A percentile compares a stretch with the other conserved stretches of the same genome.
Evolutionary conservation across 1,140 invertebrate genomes (phyloP).

Genomic region (Caerostris darwini): DNA sequence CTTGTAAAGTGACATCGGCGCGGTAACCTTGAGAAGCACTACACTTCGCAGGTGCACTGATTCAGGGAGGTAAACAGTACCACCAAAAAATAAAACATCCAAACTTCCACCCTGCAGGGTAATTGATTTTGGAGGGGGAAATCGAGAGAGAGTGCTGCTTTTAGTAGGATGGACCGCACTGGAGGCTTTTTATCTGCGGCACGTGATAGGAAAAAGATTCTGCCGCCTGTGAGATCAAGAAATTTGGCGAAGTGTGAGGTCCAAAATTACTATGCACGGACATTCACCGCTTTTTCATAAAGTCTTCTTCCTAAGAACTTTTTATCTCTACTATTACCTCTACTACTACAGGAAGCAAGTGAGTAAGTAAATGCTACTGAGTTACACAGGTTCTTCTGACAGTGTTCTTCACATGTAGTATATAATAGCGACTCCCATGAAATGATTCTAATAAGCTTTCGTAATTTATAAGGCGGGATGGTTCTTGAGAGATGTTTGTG

Average conservation of each 20-base stretch:
- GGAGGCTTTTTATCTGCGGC: constrained; percentile 49
- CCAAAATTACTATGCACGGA: constrained; percentile 2
- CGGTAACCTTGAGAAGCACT: background rate
- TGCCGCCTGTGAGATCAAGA: background rate
- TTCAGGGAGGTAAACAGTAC: constrained; percentile 44
- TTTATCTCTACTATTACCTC: too few relatives aligned
- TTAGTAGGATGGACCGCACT: background rate
- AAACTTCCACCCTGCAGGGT: constrained; percentile 12
- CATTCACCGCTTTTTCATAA: background rate
- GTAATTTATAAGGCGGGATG: too few relatives aligned
- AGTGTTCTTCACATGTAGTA: too few relatives aligned
- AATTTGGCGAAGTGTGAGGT: constrained; percentile 33
- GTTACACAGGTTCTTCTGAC: background rate
- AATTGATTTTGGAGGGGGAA: constrained; percentile 35
- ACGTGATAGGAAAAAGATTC: constrained; percentile 8
- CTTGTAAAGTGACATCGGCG: background rate
- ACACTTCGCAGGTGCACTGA: constrained; percentile 46
- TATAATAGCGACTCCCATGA: too few relatives aligned
- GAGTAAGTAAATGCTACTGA: background rate
- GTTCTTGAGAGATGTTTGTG: too few relatives aligned
- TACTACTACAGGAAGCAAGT: too few relatives aligned
- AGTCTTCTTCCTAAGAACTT: too few relatives aligned
- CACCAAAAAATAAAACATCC: background rate
- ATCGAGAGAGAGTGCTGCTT: constrained; percentile 8
- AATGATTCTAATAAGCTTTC: too few relatives aligned